phyloP scores from a whole-genome alignment of 2,888 invertebrate genomes.

The Halictus quadricinctus region DNA sequence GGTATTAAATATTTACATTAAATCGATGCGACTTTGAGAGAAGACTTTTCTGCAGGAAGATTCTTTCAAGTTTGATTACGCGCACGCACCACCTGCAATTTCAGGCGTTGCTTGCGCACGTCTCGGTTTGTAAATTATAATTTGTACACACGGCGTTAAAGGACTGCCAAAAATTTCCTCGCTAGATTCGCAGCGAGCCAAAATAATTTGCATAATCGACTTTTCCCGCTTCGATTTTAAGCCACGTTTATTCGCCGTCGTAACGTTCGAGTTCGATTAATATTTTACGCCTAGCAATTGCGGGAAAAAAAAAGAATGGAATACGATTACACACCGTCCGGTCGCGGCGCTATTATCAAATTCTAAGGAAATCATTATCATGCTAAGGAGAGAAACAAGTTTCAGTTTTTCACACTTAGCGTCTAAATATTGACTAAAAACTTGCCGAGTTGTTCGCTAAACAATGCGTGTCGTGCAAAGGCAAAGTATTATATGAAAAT shows the following conservation, averaged over 20 bases:
- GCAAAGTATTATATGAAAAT: neutral
- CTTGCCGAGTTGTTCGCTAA: neutral
- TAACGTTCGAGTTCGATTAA: neutral
- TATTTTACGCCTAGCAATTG: neutral
- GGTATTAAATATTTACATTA: constrained; percentile 46
- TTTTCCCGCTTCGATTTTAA: no score
- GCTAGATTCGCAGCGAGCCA: no score
- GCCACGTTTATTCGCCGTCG: neutral
- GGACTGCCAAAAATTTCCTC: neutral
- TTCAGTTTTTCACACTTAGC: neutral
- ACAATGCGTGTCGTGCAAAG: neutral
- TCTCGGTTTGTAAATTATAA: neutral
- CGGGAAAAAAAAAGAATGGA: no score
- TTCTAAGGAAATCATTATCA: neutral
- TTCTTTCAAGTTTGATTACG: neutral
- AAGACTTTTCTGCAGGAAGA: neutral
- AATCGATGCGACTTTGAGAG: neutral
- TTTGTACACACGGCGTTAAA: neutral
- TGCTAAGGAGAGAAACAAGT: neutral
- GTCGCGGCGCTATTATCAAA: neutral
- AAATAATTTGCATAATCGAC: no score
- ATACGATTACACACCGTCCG: neutral
- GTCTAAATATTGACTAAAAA: neutral
- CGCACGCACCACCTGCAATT: neutral
- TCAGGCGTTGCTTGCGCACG: neutral